Percentiles rank a stretch among this genome's conserved stretches.
Conservation (phyloP, 2,113 vertebrate species). For the Pristiophorus japonicus region DNA sequence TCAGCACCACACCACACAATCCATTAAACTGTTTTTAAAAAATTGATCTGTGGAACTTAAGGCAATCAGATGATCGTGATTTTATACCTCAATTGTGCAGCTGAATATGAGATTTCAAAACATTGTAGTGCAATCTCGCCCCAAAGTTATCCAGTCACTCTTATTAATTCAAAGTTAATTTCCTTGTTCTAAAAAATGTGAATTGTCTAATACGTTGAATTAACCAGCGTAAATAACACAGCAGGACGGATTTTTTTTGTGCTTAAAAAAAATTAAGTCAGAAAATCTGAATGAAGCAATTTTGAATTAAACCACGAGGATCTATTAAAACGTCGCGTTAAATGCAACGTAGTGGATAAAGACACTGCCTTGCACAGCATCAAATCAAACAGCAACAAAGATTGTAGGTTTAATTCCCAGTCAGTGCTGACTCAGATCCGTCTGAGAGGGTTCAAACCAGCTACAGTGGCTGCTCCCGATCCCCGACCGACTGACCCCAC, state of each 20-base stretch:
- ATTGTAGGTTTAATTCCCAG: background rate
- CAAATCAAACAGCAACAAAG: background rate
- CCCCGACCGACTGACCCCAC: background rate
- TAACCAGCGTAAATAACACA: background rate
- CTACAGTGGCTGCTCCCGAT: background rate
- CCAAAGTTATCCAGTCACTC: background rate
- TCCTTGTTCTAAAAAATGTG: background rate
- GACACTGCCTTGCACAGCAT: background rate
- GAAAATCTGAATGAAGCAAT: background rate
- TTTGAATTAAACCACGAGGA: background rate
- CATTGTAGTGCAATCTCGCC: background rate
- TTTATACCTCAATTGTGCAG: background rate
- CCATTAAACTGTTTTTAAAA: background rate
- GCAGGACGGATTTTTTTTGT: background rate
- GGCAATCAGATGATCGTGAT: background rate
- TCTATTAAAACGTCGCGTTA: background rate
- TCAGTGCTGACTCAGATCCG: background rate
- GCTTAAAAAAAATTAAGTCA: background rate
- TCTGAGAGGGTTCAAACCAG: background rate
- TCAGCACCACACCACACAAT: background rate
- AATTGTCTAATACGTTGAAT: background rate
- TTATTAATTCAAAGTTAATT: background rate
- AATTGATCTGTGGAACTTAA: background rate
- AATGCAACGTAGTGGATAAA: background rate
- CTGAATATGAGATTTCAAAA: conserved; percentile 3